A percentile compares a stretch with the other conserved stretches of the same genome.
Conservation (phyloP, 2,888 invertebrate species). For the Branchellion lobata region DNA sequence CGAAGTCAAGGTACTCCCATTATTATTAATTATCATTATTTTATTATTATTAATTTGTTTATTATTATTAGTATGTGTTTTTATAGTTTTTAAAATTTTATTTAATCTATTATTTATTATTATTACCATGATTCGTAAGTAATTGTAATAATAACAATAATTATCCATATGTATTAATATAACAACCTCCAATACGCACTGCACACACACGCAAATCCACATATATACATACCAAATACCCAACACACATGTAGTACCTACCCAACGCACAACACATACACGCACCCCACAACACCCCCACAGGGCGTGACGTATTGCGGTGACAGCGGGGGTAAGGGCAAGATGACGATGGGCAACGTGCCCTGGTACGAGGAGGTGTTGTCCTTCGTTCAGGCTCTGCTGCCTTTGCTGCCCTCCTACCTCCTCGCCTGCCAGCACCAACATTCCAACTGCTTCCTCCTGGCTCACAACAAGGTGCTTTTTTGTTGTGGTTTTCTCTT, state of each 20-base stretch:
- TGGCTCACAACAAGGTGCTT: conserved; percentile 66
- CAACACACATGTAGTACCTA: too few relatives aligned
- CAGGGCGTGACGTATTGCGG: conserved; percentile 69
- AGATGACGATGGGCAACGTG: conserved; percentile 68
- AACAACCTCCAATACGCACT: too few relatives aligned
- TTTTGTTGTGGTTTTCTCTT: background rate
- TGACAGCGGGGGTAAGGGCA: conserved; percentile 62
- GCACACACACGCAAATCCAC: too few relatives aligned
- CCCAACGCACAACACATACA: too few relatives aligned
- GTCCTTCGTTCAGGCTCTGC: conserved; percentile 64
- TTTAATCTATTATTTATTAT: background rate
- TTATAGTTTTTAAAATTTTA: background rate
- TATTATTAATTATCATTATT: too few relatives aligned
- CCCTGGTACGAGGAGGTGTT: conserved; percentile 69
- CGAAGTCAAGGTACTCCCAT: conserved; percentile 66
- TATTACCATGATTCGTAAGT: too few relatives aligned
- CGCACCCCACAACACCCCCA: too few relatives aligned
- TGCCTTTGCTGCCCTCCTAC: conserved; percentile 64
- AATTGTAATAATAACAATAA: too few relatives aligned
- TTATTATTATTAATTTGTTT: background rate
- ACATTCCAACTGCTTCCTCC: conserved; percentile 67
- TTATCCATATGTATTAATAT: too few relatives aligned
- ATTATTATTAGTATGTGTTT: background rate
- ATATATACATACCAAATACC: too few relatives aligned
- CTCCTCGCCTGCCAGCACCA: conserved; percentile 68